phyloP scores from a whole-genome alignment of 1,140 invertebrate species.

The Brachionus asplanchnoidis region DNA sequence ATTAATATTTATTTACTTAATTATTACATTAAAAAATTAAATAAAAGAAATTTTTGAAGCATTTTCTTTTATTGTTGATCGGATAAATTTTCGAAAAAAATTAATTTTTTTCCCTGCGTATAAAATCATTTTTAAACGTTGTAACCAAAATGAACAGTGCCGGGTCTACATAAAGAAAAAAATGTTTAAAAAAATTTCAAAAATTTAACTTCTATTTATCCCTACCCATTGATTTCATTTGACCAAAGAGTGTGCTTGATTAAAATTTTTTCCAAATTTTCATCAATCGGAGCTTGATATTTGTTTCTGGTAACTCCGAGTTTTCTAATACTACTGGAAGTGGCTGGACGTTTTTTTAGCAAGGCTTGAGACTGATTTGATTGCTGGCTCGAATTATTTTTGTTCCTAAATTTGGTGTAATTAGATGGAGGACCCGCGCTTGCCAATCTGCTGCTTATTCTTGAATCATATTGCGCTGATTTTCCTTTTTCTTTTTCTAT shows the following conservation, averaged over 20 bases:
- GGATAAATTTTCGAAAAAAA: not conserved
- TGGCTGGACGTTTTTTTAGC: not conserved
- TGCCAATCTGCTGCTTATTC: not conserved
- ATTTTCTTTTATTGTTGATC: not conserved
- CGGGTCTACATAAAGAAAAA: not conserved
- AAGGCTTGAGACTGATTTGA: not conserved
- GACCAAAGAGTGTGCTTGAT: constrained; percentile 25
- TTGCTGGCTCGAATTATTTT: not conserved
- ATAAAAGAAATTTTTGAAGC: not conserved
- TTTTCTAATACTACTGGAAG: constrained; percentile 8
- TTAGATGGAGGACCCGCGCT: not conserved
- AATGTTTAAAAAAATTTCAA: too few relatives aligned
- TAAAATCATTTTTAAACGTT: constrained; percentile 3
- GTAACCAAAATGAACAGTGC: constrained; percentile 41
- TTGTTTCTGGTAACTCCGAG: constrained; percentile 28
- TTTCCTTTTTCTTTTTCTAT: not conserved
- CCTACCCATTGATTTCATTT: constrained; percentile 20
- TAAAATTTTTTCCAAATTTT: constrained; percentile 35
- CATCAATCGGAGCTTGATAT: constrained; percentile 36
- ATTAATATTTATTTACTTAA: not conserved
- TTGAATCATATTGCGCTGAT: not conserved
- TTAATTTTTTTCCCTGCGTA: not conserved
- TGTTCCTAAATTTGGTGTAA: not conserved
- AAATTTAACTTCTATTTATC: not conserved
- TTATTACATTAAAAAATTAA: not conserved